Percentiles rank a stretch among this genome's conserved stretches.
Conservation (phyloP, 2,888 invertebrate genomes). For the Phytoseiulus persimilis region DNA sequence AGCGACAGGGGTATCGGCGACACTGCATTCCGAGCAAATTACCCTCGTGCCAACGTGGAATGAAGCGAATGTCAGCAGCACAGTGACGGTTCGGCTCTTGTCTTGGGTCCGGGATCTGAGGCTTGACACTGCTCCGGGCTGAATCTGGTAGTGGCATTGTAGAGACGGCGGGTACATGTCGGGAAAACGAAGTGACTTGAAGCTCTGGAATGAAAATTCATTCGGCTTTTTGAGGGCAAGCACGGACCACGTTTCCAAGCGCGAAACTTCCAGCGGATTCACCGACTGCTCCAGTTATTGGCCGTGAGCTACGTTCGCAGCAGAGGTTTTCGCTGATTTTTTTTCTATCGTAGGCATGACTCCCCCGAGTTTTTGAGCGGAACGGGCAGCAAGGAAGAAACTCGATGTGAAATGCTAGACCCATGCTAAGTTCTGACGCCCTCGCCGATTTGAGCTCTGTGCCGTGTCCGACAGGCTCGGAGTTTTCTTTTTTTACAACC, state of each 20-base stretch:
- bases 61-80: slow-evolving; percentile 43
- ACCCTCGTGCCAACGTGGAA: slow-evolving; percentile 41
- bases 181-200: slow-evolving; percentile 67
- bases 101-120: not conserved
- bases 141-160: slow-evolving; percentile 54
- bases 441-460: too few relatives aligned
- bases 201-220: slow-evolving; percentile 45
- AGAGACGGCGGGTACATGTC: slow-evolving; percentile 62
- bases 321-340: too few relatives aligned
- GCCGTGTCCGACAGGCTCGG: too few relatives aligned
- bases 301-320: too few relatives aligned
- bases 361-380: too few relatives aligned
- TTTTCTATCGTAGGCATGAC: too few relatives aligned
- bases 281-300: too few relatives aligned
- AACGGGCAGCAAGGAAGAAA: too few relatives aligned
- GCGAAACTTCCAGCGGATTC: too few relatives aligned
- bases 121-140: slow-evolving; percentile 20
- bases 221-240: not conserved
- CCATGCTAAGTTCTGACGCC: too few relatives aligned
- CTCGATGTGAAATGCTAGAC: too few relatives aligned
- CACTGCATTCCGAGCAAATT: not conserved
- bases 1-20: not conserved
- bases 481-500: too few relatives aligned
- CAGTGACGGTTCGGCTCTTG: not conserved
- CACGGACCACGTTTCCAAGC: not conserved